Conservation (phyloP, 2,797 vertebrate species). For the Chelmon rostratus region DNA sequence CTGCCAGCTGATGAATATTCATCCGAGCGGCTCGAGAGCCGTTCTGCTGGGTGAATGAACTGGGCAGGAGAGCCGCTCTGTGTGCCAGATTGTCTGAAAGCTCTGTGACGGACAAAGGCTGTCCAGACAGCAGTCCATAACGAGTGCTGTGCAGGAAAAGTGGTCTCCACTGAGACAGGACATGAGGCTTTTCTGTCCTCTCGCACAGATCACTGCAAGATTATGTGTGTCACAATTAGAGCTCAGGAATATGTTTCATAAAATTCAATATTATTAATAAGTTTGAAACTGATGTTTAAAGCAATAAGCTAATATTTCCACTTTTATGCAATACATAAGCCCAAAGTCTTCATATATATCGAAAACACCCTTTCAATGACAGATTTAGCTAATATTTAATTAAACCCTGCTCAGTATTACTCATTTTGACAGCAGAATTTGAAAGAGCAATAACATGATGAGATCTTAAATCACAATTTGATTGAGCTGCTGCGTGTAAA, state of each 20-base stretch:
- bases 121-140: background rate
- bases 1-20: constrained; percentile 49
- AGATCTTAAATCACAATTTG: background rate
- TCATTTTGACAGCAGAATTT: background rate
- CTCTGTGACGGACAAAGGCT: constrained; percentile 3
- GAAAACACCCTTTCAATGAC: background rate
- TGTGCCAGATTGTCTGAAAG: constrained; percentile 23
- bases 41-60: constrained; percentile 16
- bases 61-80: constrained; percentile 6
- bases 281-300: background rate
- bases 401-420: too few relatives aligned
- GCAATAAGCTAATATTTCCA: background rate
- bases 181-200: background rate
- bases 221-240: too few relatives aligned
- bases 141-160: background rate
- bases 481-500: background rate
- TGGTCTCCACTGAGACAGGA: background rate
- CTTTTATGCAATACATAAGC: background rate
- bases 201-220: background rate
- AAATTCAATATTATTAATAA: background rate
- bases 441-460: background rate
- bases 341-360: too few relatives aligned
- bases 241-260: background rate
- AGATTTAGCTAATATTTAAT: too few relatives aligned
- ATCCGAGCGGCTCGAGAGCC: constrained; percentile 19